Percentiles rank a stretch among this genome's conserved stretches.
Evolutionary conservation across 2,113 vertebrate genomes (phyloP).

Genomic region (Heptranchias perlo): DNA sequence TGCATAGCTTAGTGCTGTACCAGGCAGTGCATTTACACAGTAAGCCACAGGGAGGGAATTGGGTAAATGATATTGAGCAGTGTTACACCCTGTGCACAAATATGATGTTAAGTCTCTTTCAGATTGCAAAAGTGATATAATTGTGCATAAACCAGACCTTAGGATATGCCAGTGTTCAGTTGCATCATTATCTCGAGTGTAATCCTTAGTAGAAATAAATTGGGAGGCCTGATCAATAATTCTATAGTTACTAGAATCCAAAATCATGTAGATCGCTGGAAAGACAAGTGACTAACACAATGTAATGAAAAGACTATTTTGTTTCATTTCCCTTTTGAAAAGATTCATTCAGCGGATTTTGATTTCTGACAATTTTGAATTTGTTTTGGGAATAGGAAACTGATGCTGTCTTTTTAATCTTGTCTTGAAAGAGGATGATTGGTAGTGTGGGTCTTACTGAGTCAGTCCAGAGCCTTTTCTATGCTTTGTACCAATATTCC

Average conservation of each 20-base stretch:
- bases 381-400: not conserved
- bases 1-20: not conserved
- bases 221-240: not conserved
- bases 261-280: not conserved
- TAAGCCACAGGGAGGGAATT: not conserved
- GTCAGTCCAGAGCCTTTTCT: not conserved
- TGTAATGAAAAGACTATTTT: not conserved
- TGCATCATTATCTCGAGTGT: not conserved
- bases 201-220: not conserved
- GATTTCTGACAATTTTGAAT: not conserved
- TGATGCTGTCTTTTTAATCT: not conserved
- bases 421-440: not conserved
- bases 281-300: not conserved
- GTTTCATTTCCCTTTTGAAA: not conserved
- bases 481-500: constrained; percentile 49
- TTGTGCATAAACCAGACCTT: not conserved
- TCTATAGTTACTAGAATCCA: not conserved
- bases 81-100: not conserved
- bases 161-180: not conserved
- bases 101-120: not conserved
- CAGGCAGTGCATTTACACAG: not conserved
- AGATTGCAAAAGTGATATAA: not conserved
- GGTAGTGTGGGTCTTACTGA: not conserved
- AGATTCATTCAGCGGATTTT: not conserved
- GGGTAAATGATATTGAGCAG: not conserved